phyloP scores from a whole-genome alignment of 2,113 vertebrate genomes.

The Tichodroma muraria region DNA sequence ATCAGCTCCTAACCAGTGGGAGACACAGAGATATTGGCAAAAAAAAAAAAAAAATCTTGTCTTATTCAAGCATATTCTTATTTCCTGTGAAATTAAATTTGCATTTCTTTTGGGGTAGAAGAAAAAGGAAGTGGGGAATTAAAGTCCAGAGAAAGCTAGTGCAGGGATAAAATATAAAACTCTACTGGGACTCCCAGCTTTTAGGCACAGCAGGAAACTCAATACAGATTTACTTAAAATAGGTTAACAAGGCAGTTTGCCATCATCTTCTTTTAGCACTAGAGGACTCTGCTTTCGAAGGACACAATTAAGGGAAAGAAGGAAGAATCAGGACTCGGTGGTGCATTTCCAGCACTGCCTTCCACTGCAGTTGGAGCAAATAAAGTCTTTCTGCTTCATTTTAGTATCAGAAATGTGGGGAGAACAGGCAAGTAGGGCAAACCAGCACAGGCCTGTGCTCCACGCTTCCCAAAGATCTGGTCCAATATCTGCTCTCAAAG shows the following conservation, averaged over 20 bases:
- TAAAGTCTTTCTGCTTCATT: background rate
- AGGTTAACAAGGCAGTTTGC: conserved; percentile 63
- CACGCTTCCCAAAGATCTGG: background rate
- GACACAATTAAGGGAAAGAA: conserved; percentile 33
- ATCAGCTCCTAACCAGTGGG: conserved; percentile 30
- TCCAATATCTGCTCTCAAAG: background rate
- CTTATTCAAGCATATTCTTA: conserved; percentile 39
- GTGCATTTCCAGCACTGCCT: background rate
- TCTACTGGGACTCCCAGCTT: conserved; percentile 51
- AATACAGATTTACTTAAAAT: conserved; percentile 62
- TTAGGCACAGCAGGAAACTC: conserved; percentile 59
- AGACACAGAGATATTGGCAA: background rate
- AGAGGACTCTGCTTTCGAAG: conserved; percentile 52
- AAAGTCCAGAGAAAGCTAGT: conserved; percentile 38
- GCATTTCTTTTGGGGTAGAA: conserved; percentile 34
- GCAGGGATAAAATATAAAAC: conserved; percentile 39
- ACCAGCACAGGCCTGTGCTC: background rate
- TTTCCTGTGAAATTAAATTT: conserved; percentile 56
- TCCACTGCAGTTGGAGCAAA: background rate
- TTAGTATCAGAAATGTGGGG: background rate
- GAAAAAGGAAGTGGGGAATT: conserved; percentile 42
- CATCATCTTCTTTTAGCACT: conserved; percentile 46
- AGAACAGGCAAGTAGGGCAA: background rate
- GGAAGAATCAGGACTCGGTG: background rate
- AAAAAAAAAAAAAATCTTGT: background rate